A percentile compares a stretch with the other conserved stretches of the same genome.
Conservation (phyloP, 2,888 invertebrate genomes). For the Hedychridium roseum region DNA sequence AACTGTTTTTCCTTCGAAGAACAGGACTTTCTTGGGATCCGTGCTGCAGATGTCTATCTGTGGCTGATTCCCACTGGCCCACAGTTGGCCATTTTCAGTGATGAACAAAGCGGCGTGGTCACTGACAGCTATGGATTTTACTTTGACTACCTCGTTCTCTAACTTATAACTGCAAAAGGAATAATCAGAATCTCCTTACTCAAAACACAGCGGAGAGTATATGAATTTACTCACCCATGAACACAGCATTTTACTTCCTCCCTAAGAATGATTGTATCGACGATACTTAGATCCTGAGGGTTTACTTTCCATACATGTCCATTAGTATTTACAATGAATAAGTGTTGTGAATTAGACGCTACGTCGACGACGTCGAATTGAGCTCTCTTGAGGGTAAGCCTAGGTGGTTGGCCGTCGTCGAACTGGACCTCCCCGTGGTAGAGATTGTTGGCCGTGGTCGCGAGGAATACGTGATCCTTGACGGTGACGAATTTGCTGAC, state of each 20-base stretch:
- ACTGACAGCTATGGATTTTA: conserved; percentile 71
- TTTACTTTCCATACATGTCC: conserved; percentile 71
- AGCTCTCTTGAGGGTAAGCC: conserved; percentile 65
- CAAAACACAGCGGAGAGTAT: not conserved
- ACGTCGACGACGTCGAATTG: conserved; percentile 71
- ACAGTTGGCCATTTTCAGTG: conserved; percentile 73
- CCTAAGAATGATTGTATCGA: conserved; percentile 71
- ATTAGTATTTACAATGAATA: conserved; percentile 71
- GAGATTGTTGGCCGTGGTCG: conserved; percentile 61
- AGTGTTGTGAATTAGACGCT: conserved; percentile 68
- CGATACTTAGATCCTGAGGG: conserved; percentile 66
- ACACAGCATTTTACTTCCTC: conserved; percentile 73
- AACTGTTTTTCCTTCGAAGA: conserved; percentile 75
- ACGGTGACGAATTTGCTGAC: conserved; percentile 64
- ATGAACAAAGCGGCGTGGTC: conserved; percentile 73
- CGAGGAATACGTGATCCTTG: conserved; percentile 63
- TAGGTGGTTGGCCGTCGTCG: conserved; percentile 55
- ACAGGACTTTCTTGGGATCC: conserved; percentile 72
- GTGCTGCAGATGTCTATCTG: conserved; percentile 71
- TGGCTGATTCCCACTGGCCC: conserved; percentile 75
- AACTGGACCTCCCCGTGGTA: conserved; percentile 62
- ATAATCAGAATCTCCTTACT: not conserved
- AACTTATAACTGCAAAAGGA: conserved; percentile 65
- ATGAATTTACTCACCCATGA: conserved; percentile 65
- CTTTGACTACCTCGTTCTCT: conserved; percentile 70